These are phyloP conservation scores for Beris chalybata DNA, from an alignment of 2,888 invertebrate species.

Conservation along the genomic window DNA sequence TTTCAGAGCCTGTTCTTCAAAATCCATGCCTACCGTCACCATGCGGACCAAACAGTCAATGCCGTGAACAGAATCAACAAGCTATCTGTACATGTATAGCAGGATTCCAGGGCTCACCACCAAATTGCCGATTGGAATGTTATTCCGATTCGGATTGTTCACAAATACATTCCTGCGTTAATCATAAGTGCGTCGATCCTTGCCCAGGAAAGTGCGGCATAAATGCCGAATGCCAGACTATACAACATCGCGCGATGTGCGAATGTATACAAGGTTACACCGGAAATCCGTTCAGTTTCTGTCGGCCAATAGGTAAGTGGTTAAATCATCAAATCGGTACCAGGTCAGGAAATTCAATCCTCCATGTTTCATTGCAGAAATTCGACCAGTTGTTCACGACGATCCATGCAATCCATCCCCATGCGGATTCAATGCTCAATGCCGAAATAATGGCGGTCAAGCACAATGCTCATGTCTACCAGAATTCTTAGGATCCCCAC, in stretches of 20 bases:
- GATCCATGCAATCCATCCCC: conserved; percentile 75
- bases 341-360: not conserved
- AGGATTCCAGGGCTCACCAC: conserved; percentile 69
- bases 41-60: conserved; percentile 71
- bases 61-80: conserved; percentile 65
- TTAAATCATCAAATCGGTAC: not conserved
- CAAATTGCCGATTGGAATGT: conserved; percentile 73
- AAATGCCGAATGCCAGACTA: conserved; percentile 69
- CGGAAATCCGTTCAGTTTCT: conserved; percentile 72
- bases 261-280: conserved; percentile 68
- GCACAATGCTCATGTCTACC: conserved; percentile 70
- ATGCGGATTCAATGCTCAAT: conserved; percentile 76
- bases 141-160: conserved; percentile 71
- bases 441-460: conserved; percentile 63
- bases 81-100: conserved; percentile 67
- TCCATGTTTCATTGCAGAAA: not conserved
- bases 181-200: conserved; percentile 73
- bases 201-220: conserved; percentile 74
- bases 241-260: conserved; percentile 80
- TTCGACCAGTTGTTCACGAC: conserved; percentile 46
- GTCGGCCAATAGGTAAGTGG: conserved; percentile 55
- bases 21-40: conserved; percentile 71
- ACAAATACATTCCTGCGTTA: conserved; percentile 68
- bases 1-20: conserved; percentile 44
- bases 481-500: conserved; percentile 72